Base-by-base conservation (phyloP, 2,797 vertebrate genomes). In the Falco biarmicus region DNA sequence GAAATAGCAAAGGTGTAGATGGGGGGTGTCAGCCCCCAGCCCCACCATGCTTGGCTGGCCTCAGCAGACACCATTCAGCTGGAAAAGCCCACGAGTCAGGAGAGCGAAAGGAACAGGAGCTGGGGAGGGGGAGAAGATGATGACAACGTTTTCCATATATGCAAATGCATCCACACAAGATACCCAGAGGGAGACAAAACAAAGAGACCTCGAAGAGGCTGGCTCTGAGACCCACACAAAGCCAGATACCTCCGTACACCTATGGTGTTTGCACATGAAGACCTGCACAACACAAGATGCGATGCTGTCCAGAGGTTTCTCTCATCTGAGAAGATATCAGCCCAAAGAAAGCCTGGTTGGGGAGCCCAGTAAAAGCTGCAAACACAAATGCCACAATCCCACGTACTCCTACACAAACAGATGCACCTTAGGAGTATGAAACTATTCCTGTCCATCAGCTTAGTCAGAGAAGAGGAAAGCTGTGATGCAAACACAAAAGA, bases 381-480 rank as follows among this genome's bases (percentile, higher is more conserved):
- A 82, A 91, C 79, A 96, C 82, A 95, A 97, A 96, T 95, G 95
- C 83, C 94, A 95, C 92, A 96, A 59, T 91, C 93, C 90, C 84
- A 97, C 95, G 24, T 84, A 95, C 92, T 94, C 90, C 95, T 87
- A 95, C 93, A 92, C 65, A 96, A 90, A 84, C 95, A 96, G 91
- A 94, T 92, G 92, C 91, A 96, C 87, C 85, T 94, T 34, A 76
- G 84, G 76, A 96, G 76, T 87, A 76, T 14, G 43, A 82, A 93
- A 83, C 69, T 96, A 94, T 96, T 97, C 74, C 92, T 74, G 79
- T 88, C 69, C 87, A 53, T 84, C 89, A 84, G 92, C 70, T 96
- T 94, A 96, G 89, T 96, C 96, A 96, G 84, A 94, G 66, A 84
- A 87, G 71, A 85, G 66, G 85, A 91, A 93, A 93, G 69, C 87